Evolutionary conservation across 92 coral and sea anemone genomes (phyloP).

Genomic region (Siderastrea radians): DNA sequence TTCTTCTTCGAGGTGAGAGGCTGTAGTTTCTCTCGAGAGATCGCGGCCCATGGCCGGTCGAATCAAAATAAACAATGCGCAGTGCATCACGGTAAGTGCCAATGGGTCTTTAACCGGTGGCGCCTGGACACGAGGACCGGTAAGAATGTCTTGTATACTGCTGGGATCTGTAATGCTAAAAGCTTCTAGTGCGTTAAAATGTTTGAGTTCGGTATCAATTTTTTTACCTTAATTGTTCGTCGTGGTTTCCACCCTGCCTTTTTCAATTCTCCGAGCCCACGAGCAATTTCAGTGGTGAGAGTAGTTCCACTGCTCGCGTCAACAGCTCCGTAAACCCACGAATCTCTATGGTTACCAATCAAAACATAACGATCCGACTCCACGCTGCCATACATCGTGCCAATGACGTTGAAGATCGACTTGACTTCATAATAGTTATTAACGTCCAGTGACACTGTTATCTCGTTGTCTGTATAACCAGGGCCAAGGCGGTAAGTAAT

Average conservation of each 20-base stretch:
- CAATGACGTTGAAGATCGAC: constrained; percentile 91
- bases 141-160: no score
- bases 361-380: constrained; percentile 95
- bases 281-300: constrained; percentile 84
- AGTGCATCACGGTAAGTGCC: no score
- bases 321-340: constrained; percentile 90
- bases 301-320: constrained; percentile 91
- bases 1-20: no score
- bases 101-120: no score
- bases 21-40: no score
- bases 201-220: neutral
- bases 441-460: constrained; percentile 65
- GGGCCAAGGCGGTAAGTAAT: constrained; percentile 85
- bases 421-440: constrained; percentile 69
- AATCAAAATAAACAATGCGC: no score
- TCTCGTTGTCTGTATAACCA: constrained; percentile 38
- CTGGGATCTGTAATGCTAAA: no score
- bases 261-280: constrained; percentile 81
- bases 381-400: constrained; percentile 91
- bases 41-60: no score
- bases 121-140: no score
- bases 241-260: constrained; percentile 96
- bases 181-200: neutral
- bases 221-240: constrained; percentile 75
- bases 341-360: constrained; percentile 93